Percentiles rank a stretch among this genome's conserved stretches.
phyloP scores from a whole-genome alignment of 2,797 vertebrate species.

The Anableps anableps region DNA sequence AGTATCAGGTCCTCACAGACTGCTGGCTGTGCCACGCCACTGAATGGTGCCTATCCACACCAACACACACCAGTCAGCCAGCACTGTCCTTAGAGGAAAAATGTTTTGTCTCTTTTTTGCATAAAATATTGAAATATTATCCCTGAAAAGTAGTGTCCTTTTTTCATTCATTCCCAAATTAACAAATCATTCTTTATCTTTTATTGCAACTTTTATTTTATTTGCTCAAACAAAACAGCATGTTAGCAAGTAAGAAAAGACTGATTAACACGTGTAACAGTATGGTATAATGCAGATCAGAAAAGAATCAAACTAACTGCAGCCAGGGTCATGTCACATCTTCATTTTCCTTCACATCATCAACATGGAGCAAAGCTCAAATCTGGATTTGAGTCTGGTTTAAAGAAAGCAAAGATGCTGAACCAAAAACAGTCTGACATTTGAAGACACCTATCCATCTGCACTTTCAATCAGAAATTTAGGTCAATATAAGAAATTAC shows the following conservation, averaged over 20 bases:
- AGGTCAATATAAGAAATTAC: conserved; percentile 28
- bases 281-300: conserved; percentile 88
- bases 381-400: background rate
- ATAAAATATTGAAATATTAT: background rate
- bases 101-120: background rate
- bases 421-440: conserved; percentile 44
- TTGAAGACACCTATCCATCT: conserved; percentile 54
- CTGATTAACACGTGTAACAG: conserved; percentile 88
- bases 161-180: background rate
- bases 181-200: conserved; percentile 57
- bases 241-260: conserved; percentile 96
- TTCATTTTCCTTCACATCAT: conserved; percentile 46
- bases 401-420: conserved; percentile 56
- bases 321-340: conserved; percentile 48
- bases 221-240: conserved; percentile 93
- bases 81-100: background rate
- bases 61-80: background rate
- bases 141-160: background rate
- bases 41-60: background rate
- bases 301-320: conserved; percentile 78
- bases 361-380: conserved; percentile 37
- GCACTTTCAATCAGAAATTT: conserved; percentile 39
- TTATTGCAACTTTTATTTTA: conserved; percentile 98
- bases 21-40: background rate
- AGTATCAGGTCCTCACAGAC: background rate